These are phyloP conservation scores for Procambarus virginalis DNA, from an alignment of 1,140 invertebrate species.

Conservation along the genomic window DNA sequence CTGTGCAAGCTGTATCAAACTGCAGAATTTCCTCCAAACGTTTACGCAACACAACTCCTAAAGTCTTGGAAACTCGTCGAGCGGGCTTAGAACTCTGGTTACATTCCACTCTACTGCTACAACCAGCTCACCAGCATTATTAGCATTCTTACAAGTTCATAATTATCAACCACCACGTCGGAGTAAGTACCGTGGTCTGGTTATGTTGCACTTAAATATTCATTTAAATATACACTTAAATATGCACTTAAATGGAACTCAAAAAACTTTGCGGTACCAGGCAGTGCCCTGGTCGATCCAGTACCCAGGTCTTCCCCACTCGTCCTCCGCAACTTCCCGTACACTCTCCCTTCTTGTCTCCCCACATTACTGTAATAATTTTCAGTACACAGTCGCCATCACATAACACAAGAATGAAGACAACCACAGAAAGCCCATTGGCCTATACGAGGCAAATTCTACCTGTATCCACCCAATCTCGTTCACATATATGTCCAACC, in stretches of 20 bases:
- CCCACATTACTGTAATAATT: too few relatives aligned
- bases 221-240: background rate
- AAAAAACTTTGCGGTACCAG: background rate
- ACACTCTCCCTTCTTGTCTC: too few relatives aligned
- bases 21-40: constrained; percentile 80
- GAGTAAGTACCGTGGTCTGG: constrained; percentile 32
- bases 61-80: constrained; percentile 79
- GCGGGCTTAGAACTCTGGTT: constrained; percentile 78
- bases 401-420: too few relatives aligned
- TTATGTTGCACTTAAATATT: background rate
- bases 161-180: constrained; percentile 58
- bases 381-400: too few relatives aligned
- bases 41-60: constrained; percentile 79
- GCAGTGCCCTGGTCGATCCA: too few relatives aligned
- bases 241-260: background rate
- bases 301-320: too few relatives aligned
- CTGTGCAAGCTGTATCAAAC: constrained; percentile 73
- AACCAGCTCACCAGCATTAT: constrained; percentile 69
- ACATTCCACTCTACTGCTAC: constrained; percentile 76
- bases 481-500: too few relatives aligned
- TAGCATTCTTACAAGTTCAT: constrained; percentile 71
- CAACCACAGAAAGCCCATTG: too few relatives aligned
- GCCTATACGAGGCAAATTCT: too few relatives aligned
- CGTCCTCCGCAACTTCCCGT: too few relatives aligned
- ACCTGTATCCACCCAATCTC: too few relatives aligned